Evolutionary conservation across 30 jellyfish, hydroid and myxozoan species (phyloP).

Genomic region (Sanderia malayensis): DNA sequence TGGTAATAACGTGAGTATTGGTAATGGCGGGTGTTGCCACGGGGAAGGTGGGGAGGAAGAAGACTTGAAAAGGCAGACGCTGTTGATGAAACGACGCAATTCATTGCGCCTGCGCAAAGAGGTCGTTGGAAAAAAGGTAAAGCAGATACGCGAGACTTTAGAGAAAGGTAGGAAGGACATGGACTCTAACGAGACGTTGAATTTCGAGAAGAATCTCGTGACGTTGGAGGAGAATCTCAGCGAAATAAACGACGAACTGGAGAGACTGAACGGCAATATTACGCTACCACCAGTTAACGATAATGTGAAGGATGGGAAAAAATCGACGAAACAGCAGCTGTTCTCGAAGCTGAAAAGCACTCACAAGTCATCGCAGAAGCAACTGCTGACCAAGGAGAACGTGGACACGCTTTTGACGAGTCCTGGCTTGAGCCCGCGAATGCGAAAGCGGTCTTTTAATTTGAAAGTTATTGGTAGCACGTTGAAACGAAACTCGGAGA

Average conservation of each 20-base stretch:
- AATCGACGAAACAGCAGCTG: slow-evolving; percentile 24
- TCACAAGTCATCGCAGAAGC: slow-evolving; percentile 19
- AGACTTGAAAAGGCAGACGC: slow-evolving; percentile 36
- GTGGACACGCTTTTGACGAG: slow-evolving; percentile 2
- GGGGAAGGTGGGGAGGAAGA: slow-evolving; percentile 11
- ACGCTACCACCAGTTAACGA: slow-evolving; percentile 15
- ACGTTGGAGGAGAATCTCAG: slow-evolving; percentile 25
- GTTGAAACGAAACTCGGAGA: slow-evolving; percentile 30
- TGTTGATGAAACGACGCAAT: slow-evolving; percentile 56
- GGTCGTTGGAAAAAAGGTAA: slow-evolving; percentile 21
- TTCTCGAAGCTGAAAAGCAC: slow-evolving; percentile 42
- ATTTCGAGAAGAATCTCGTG: slow-evolving; percentile 21
- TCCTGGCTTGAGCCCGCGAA: slow-evolving; percentile 44
- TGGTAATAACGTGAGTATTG: background rate
- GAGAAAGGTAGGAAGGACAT: slow-evolving; percentile 7
- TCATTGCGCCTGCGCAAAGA: slow-evolving; percentile 43
- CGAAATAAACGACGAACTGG: slow-evolving; percentile 26
- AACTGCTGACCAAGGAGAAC: slow-evolving; percentile 5
- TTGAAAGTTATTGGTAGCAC: slow-evolving; percentile 27
- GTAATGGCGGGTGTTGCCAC: background rate
- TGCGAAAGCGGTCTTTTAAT: slow-evolving; percentile 30
- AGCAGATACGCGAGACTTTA: slow-evolving; percentile 23
- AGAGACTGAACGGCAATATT: slow-evolving; percentile 8
- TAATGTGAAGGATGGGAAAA: slow-evolving; percentile 24
- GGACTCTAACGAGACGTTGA: slow-evolving; percentile 27